phyloP scores from a whole-genome alignment of 2,888 invertebrate species.

The Lampropteryx suffumata region DNA sequence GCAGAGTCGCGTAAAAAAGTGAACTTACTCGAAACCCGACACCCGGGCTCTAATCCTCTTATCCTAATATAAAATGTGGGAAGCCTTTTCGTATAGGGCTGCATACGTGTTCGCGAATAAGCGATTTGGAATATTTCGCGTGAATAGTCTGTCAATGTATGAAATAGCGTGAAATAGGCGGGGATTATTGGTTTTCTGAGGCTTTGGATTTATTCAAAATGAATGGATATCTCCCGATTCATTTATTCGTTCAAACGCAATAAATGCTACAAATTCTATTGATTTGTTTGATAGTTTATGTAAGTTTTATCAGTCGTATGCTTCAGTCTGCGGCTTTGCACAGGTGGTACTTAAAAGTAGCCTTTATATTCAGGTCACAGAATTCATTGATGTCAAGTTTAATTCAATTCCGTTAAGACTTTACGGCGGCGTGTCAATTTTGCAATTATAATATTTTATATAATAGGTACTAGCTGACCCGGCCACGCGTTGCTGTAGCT shows the following conservation, averaged over 20 bases:
- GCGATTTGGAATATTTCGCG: conserved; percentile 23
- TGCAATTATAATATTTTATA: no score
- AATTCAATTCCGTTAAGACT: no score
- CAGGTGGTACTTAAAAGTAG: no score
- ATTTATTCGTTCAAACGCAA: neutral
- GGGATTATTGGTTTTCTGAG: conserved; percentile 13
- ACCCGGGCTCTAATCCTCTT: conserved; percentile 63
- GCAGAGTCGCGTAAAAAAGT: conserved; percentile 15
- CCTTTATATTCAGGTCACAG: no score
- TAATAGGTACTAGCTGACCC: no score
- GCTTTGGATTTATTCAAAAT: conserved; percentile 10
- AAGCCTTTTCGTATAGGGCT: conserved; percentile 53
- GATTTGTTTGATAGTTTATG: no score
- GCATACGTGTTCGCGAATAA: conserved; percentile 31
- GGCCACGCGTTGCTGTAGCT: no score
- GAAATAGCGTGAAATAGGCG: conserved; percentile 19
- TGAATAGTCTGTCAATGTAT: conserved; percentile 18
- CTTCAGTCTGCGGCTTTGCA: no score
- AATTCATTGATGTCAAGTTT: no score
- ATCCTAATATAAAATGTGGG: conserved; percentile 61
- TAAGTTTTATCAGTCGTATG: no score
- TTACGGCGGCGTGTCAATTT: no score
- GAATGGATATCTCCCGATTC: conserved; percentile 20
- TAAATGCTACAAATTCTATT: neutral
- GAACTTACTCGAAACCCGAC: conserved; percentile 45